A percentile compares a stretch with the other conserved stretches of the same genome.
Conservation (phyloP, 1,140 invertebrate species). For the Campoletis sonorensis region DNA sequence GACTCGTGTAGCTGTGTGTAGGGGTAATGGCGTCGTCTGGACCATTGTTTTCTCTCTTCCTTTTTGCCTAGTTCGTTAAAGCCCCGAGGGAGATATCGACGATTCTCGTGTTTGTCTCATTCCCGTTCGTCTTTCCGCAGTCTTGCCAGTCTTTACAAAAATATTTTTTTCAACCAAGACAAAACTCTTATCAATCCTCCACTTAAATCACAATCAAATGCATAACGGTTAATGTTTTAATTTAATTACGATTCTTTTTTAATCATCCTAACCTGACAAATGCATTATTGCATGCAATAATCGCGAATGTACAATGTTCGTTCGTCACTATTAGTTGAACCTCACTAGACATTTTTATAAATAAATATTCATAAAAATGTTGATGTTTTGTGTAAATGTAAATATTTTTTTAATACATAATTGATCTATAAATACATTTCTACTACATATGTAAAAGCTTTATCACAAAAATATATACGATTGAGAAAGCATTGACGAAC, state of each 20-base stretch:
- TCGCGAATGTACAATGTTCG: too few relatives aligned
- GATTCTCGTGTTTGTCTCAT: neutral
- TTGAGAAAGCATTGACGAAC: neutral
- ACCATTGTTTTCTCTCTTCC: neutral
- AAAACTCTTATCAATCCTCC: too few relatives aligned
- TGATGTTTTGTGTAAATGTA: neutral
- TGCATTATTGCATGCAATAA: too few relatives aligned
- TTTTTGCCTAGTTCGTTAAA: slow-evolving; percentile 10
- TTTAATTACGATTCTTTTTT: too few relatives aligned
- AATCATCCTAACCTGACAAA: too few relatives aligned
- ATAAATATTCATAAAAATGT: too few relatives aligned
- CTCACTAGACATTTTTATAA: too few relatives aligned
- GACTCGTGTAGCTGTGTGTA: neutral
- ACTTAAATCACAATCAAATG: too few relatives aligned
- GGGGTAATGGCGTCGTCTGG: slow-evolving; percentile 8
- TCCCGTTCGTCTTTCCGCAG: neutral
- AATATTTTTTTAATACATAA: neutral
- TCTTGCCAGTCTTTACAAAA: too few relatives aligned
- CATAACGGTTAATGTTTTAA: too few relatives aligned
- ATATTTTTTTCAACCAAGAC: too few relatives aligned
- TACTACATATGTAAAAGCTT: neutral
- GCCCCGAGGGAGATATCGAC: neutral
- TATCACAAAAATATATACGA: neutral
- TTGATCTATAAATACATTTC: neutral
- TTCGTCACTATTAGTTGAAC: too few relatives aligned